Conservation (phyloP, 2,888 invertebrate species). For the Anorthoa munda region DNA sequence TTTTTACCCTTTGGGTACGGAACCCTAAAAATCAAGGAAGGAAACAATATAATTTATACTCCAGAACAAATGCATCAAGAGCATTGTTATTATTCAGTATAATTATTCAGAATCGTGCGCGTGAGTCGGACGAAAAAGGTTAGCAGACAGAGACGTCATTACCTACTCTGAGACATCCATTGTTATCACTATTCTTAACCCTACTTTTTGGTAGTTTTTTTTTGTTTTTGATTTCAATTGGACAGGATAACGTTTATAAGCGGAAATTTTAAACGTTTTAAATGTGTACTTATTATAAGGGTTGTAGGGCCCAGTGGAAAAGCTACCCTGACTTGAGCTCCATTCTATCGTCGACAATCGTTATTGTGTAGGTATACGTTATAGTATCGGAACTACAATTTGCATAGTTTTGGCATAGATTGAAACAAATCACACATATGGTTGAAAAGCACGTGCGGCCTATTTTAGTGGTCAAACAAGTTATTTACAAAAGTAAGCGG, state of each 20-base stretch:
- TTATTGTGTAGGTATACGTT: neutral
- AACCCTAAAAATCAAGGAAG: neutral
- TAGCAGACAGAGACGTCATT: constrained; percentile 13
- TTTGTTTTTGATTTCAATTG: constrained; percentile 1
- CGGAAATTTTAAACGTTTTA: neutral
- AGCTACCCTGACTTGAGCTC: neutral
- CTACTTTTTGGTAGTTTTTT: constrained; percentile 28
- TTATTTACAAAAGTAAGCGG: constrained; percentile 13
- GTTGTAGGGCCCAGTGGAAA: neutral
- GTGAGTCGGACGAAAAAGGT: constrained; percentile 36
- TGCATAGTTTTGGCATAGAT: neutral
- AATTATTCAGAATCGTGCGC: constrained; percentile 38
- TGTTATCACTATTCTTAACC: constrained; percentile 28
- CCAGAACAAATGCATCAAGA: constrained; percentile 12
- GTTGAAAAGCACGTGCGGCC: constrained; percentile 36
- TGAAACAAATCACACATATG: neutral
- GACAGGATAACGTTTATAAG: too few relatives aligned
- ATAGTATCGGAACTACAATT: neutral
- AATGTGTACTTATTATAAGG: neutral
- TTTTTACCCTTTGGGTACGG: too few relatives aligned
- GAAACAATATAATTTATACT: constrained; percentile 8
- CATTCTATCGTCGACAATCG: neutral
- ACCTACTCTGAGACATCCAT: constrained; percentile 32
- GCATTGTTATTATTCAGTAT: constrained; percentile 7
- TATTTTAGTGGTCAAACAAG: constrained; percentile 19